Evolutionary conservation across 30 jellyfish, hydroid and myxozoan species (phyloP).

Genomic region (Nemopilema nomurai): DNA sequence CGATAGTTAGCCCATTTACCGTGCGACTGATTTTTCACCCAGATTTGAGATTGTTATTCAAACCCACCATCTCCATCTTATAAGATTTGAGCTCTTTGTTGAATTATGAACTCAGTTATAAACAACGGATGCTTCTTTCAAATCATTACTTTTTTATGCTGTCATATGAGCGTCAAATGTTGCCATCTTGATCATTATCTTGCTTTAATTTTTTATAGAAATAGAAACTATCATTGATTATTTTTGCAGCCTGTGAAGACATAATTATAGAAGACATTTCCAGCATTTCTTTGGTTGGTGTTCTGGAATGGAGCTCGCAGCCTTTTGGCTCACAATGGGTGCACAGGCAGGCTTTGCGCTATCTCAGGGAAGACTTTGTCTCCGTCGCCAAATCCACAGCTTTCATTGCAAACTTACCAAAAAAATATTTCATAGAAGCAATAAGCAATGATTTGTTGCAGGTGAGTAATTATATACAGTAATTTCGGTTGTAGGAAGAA

Average conservation of each 20-base stretch:
- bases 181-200: not conserved
- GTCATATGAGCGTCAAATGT: too few species aligned
- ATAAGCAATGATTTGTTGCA: conserved; percentile 77
- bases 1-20: too few species aligned
- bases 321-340: conserved; percentile 93
- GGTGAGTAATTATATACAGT: conserved; percentile 43
- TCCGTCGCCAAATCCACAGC: conserved; percentile 61
- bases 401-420: conserved; percentile 75
- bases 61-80: too few species aligned
- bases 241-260: conserved; percentile 88
- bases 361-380: conserved; percentile 75
- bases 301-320: conserved; percentile 94
- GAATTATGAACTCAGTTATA: too few species aligned
- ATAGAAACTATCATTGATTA: not conserved
- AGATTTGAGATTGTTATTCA: too few species aligned
- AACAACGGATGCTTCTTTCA: too few species aligned
- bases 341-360: conserved; percentile 87
- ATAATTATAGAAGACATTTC: conserved; percentile 69
- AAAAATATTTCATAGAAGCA: conserved; percentile 56
- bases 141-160: too few species aligned
- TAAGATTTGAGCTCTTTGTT: too few species aligned
- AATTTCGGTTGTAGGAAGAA: too few species aligned
- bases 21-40: too few species aligned
- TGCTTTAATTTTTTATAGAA: not conserved
- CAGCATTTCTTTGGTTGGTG: conserved; percentile 65